Evolutionary conservation across 2,797 vertebrate genomes (phyloP).

Genomic region (Molossus molossus): DNA sequence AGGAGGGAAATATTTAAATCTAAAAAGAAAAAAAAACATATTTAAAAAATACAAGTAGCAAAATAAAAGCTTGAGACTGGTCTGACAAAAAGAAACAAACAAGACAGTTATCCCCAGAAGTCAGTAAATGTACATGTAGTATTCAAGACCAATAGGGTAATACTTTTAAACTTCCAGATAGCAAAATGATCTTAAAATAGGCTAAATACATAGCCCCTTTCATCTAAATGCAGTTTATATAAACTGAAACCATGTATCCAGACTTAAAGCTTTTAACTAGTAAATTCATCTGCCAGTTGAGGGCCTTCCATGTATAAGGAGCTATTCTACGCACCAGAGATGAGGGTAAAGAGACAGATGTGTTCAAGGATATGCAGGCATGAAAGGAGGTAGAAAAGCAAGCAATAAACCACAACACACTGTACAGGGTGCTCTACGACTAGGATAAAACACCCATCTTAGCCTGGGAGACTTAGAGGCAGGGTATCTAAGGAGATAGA

Average conservation of each 20-base stretch:
- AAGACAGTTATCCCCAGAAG: not conserved
- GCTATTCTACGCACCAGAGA: not conserved
- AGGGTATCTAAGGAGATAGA: not conserved
- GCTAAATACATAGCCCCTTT: not conserved
- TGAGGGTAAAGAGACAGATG: not conserved
- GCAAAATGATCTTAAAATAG: constrained; percentile 45
- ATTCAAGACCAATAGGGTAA: constrained; percentile 38
- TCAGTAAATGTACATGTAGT: not conserved
- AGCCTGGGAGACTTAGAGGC: too few relatives aligned
- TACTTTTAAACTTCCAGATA: constrained; percentile 17
- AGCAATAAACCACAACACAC: not conserved
- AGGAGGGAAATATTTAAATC: constrained; percentile 11
- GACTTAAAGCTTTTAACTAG: constrained; percentile 30
- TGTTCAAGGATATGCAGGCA: not conserved
- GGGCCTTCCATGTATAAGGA: not conserved
- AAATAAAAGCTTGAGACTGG: constrained; percentile 50
- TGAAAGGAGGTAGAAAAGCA: not conserved
- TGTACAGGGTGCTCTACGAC: not conserved
- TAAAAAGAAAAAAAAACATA: not conserved
- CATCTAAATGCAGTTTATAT: constrained; percentile 21
- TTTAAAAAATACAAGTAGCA: not conserved
- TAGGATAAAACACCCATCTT: not conserved
- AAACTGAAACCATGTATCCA: constrained; percentile 9
- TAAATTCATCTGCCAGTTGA: not conserved
- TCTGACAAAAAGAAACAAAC: constrained; percentile 11